Evolutionary conservation across 2,113 vertebrate species (phyloP).

Genomic region (Limnothrissa miodon): DNA sequence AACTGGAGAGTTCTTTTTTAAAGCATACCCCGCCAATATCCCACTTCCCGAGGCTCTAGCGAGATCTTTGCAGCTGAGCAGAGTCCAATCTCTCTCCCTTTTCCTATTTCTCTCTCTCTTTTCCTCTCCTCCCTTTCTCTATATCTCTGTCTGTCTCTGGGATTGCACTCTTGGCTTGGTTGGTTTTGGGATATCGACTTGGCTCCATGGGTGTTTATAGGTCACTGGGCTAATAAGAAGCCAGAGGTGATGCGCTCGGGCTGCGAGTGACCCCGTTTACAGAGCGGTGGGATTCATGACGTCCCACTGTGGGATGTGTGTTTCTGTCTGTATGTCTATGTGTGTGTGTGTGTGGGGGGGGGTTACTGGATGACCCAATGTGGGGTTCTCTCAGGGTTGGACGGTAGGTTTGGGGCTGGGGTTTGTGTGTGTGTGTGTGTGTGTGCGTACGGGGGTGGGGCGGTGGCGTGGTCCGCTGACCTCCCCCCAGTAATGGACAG

Average conservation of each 20-base stretch:
- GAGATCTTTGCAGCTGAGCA: constrained; percentile 1
- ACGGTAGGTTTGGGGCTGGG: not conserved
- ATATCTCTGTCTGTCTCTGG: not conserved
- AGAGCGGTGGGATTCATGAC: constrained; percentile 29
- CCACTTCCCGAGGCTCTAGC: not conserved
- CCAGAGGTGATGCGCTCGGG: constrained; percentile 36
- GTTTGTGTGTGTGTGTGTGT: not conserved
- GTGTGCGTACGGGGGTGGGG: not conserved
- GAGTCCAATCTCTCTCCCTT: not conserved
- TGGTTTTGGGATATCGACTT: constrained; percentile 23
- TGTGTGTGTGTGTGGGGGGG: not conserved
- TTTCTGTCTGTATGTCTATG: not conserved
- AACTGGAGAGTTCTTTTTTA: not conserved
- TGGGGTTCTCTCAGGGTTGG: not conserved
- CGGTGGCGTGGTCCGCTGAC: not conserved
- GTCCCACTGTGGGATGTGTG: not conserved
- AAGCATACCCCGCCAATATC: not conserved
- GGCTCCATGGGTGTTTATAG: constrained; percentile 37
- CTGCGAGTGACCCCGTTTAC: constrained; percentile 39
- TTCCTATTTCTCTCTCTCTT: not conserved
- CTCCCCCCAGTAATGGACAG: constrained; percentile 9
- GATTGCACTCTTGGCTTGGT: not conserved
- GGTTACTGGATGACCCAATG: not conserved
- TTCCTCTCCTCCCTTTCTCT: constrained; percentile 21
- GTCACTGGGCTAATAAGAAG: constrained; percentile 51